Evolutionary conservation across 2,113 vertebrate genomes (phyloP), one percentile per base, ranked within the genome.

Genomic region (Melanocharis versteri): DNA sequence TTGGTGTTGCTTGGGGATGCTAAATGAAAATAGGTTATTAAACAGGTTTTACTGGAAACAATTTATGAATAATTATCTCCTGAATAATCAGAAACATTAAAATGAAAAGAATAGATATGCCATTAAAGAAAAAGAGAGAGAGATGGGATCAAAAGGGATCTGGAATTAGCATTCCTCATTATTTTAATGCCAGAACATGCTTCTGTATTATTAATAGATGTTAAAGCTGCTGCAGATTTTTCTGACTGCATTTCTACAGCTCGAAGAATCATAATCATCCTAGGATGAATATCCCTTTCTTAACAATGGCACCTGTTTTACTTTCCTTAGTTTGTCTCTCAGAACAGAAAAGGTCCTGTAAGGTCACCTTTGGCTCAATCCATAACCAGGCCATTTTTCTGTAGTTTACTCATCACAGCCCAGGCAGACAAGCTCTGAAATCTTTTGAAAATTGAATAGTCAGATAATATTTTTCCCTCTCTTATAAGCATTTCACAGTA

Each of bases 271-370:
- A 71, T 76, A 94, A 96, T 97, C 72, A 61, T 45, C 61, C 31
- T 68, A 23, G 31, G 73, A 61, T 87, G 71, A 96, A 84, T 88
- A 79, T 84, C 69, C 57, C 82, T 94, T 89, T 93, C 35, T 71
- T 81, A 90, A 91, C 94, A 94, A 45, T 93, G 65, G 50, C 95
- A 97, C 97, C 97, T 98, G 95, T 89, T 95, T 90, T 58, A 75
- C 87, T 92, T 94, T 97, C 90, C 90, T 94, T 91, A 64, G 58
- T 90, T 95, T 97, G 73, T 95, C 71, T 91, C 28, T 53, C 73
- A 76, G 93, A 96, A 93, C 82, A 94, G 94, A 98, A 64, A 90
- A 68, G 87, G 90, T 95, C 94, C 87, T 90, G 27, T 93, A 91
- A 96, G 94, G 89, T 97, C 93, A 88, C 72, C 86, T 91, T 65